These are phyloP conservation scores for Neodontobutis hainanensis DNA, from an alignment of 2,113 vertebrate genomes.

Conservation along the genomic window DNA sequence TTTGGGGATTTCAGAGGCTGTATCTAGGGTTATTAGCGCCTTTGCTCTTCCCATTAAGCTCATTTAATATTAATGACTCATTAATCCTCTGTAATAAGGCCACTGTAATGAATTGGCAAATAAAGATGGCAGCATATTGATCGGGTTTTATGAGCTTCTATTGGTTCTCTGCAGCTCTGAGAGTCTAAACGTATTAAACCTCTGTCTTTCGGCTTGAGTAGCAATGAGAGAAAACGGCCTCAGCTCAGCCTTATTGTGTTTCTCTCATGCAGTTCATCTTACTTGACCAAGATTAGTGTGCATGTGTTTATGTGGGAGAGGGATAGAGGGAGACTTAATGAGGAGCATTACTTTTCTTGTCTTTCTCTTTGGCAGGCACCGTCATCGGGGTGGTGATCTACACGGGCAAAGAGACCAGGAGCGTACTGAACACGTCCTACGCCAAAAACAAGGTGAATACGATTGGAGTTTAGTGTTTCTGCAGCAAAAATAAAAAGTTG, in stretches of 20 bases:
- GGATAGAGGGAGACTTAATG: conserved; percentile 44
- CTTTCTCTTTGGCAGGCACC: conserved; percentile 85
- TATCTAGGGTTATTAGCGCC: conserved; percentile 60
- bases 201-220: conserved; percentile 53
- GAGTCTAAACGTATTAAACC: conserved; percentile 63
- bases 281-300: conserved; percentile 52
- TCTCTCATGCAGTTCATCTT: conserved; percentile 60
- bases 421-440: conserved; percentile 94
- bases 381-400: conserved; percentile 99
- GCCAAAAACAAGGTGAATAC: conserved; percentile 93
- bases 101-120: conserved; percentile 76
- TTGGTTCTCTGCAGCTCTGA: conserved; percentile 48
- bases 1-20: conserved; percentile 39
- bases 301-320: conserved; percentile 25
- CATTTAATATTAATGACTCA: conserved; percentile 72
- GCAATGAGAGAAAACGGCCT: conserved; percentile 49
- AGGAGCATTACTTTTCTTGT: conserved; percentile 62
- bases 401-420: conserved; percentile 97
- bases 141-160: conserved; percentile 71
- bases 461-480: not conserved
- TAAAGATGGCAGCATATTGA: conserved; percentile 74
- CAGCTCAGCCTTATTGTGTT: conserved; percentile 63
- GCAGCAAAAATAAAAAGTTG: not conserved
- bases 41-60: conserved; percentile 57
- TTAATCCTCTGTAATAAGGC: conserved; percentile 74